These are phyloP conservation scores for Mystacides longicornis DNA, from an alignment of 2,888 invertebrate genomes.

Conservation along the genomic window DNA sequence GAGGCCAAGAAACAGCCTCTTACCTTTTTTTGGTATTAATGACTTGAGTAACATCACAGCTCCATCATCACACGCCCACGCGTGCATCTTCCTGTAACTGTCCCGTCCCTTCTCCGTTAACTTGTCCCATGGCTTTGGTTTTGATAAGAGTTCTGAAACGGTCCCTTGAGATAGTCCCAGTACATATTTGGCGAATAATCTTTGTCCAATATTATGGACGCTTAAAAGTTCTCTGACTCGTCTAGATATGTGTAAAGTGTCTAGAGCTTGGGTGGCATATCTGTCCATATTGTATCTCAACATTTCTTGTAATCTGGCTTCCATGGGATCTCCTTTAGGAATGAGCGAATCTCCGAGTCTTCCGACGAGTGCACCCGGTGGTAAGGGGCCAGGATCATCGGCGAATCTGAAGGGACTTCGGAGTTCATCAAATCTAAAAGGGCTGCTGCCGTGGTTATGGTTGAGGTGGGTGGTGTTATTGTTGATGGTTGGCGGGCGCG, in stretches of 20 bases:
- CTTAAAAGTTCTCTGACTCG: conserved; percentile 89
- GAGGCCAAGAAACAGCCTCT: conserved; percentile 36
- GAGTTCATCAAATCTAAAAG: conserved; percentile 77
- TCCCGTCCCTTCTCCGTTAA: conserved; percentile 98
- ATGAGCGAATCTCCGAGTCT: conserved; percentile 83
- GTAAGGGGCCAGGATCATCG: conserved; percentile 67
- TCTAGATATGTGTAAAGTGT: conserved; percentile 91
- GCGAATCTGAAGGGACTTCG: conserved; percentile 75
- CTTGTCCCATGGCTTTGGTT: conserved; percentile 99
- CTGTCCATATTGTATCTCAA: conserved; percentile 93
- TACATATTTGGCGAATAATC: conserved; percentile 97
- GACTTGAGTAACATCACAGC: conserved; percentile 96
- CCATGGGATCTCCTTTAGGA: conserved; percentile 90
- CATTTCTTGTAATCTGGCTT: conserved; percentile 88
- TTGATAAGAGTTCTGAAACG: conserved; percentile 94
- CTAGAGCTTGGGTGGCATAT: conserved; percentile 86
- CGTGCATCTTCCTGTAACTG: conserved; percentile 99
- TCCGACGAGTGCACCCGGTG: conserved; percentile 76
- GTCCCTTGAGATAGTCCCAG: conserved; percentile 96
- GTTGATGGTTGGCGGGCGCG: conserved; percentile 45
- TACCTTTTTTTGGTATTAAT: conserved; percentile 97
- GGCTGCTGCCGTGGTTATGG: conserved; percentile 50
- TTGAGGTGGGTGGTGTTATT: conserved; percentile 51
- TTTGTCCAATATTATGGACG: conserved; percentile 97
- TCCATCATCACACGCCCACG: conserved; percentile 97